Conservation (phyloP, 2,888 invertebrate species). For the Seira musarum region DNA sequence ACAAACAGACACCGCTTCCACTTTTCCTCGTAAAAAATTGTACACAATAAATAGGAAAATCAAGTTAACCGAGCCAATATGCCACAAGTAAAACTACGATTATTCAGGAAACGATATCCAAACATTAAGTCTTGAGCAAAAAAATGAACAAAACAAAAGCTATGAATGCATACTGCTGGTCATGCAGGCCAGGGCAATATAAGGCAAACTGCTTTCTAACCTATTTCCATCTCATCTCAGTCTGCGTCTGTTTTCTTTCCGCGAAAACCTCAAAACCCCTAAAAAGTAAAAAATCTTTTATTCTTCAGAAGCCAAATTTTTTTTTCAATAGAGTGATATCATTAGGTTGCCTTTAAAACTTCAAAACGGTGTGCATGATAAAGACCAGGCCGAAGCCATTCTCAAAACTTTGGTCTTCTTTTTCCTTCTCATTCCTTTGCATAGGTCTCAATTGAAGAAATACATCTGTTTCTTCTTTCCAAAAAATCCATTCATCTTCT, state of each 20-base stretch:
- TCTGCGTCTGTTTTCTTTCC: not conserved
- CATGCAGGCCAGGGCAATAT: not conserved
- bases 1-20: constrained; percentile 21
- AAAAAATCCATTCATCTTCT: constrained; percentile 48
- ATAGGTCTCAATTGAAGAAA: constrained; percentile 17
- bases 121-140: not conserved
- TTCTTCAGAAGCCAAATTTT: not conserved
- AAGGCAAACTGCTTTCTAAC: not conserved
- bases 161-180: not conserved
- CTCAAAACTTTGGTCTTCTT: not conserved
- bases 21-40: not conserved
- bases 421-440: not conserved
- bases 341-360: constrained; percentile 29
- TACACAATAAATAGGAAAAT: not conserved
- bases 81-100: not conserved
- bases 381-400: constrained; percentile 35
- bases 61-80: not conserved
- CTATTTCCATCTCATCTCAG: constrained; percentile 18
- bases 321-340: constrained; percentile 13
- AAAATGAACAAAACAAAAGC: not conserved
- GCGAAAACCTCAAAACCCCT: constrained; percentile 1
- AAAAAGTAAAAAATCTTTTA: not conserved
- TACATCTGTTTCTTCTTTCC: constrained; percentile 47
- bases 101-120: not conserved
- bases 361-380: constrained; percentile 22